Conservation (phyloP, 35 echinoderm and acorn worm species). For the Apostichopus japonicus region DNA sequence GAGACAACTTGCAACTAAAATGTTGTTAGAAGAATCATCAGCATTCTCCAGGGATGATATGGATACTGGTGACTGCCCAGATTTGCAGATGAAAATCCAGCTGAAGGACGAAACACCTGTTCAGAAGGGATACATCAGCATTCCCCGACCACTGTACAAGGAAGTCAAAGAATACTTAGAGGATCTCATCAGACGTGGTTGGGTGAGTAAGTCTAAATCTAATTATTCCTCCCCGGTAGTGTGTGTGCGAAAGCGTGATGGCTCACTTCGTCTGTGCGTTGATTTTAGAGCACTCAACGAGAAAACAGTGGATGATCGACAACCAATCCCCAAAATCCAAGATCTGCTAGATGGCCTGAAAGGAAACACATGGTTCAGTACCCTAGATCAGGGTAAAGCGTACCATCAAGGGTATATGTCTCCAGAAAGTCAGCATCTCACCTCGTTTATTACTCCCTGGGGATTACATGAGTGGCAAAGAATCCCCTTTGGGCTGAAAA, state of each 20-base stretch:
- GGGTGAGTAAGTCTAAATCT: slow-evolving; percentile 39
- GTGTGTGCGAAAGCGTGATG: slow-evolving; percentile 38
- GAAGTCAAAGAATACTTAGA: slow-evolving; percentile 34
- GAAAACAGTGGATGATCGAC: slow-evolving; percentile 54
- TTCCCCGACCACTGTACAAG: slow-evolving; percentile 57
- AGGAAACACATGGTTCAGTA: slow-evolving; percentile 49
- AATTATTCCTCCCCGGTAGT: slow-evolving; percentile 53
- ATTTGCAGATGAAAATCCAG: slow-evolving; percentile 60
- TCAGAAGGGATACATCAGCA: slow-evolving; percentile 51
- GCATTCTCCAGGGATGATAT: slow-evolving; percentile 65
- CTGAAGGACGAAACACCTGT: slow-evolving; percentile 55
- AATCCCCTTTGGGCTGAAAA: slow-evolving; percentile 23
- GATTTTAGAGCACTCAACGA: slow-evolving; percentile 51
- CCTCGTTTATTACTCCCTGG: slow-evolving; percentile 1
- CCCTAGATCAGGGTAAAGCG: slow-evolving; percentile 70
- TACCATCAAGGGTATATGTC: slow-evolving; percentile 6
- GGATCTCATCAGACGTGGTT: slow-evolving; percentile 36
- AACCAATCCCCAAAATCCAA: slow-evolving; percentile 69
- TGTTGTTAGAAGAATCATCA: slow-evolving; percentile 60
- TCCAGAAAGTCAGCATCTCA: slow-evolving; percentile 14
- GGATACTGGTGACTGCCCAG: slow-evolving; percentile 58
- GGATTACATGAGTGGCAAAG: slow-evolving; percentile 9
- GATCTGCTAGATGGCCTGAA: slow-evolving; percentile 79
- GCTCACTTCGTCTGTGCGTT: slow-evolving; percentile 22
- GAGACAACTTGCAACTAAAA: no score